Base-by-base conservation (phyloP, 1,140 invertebrate genomes). In the Neotoxoptera formosana region DNA sequence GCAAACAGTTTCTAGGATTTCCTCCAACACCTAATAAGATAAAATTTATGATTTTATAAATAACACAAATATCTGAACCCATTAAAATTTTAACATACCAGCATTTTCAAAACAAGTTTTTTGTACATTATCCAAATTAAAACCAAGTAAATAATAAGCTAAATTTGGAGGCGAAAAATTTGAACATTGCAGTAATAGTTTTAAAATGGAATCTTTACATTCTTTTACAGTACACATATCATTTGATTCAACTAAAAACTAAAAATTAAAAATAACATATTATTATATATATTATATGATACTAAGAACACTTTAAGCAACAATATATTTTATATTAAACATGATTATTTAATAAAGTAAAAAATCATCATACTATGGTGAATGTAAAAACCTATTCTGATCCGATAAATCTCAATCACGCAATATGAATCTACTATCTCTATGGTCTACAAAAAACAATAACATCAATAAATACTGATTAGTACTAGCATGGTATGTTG, bases 71-170 rank as follows among this genome's bases (percentile, higher is more conserved):
- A 1, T 45, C 20, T 47, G 34, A 51, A 76, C 41, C n/a, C 4
- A 84, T 93, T 48, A 45, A 17, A n/a, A 14, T 90, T 60, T 60
- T 25, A 23, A 94, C 48, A 93, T 94, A 95, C 97, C 97, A 53
- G 96, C 96, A 94, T 97, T 96, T 95, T 97, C 96, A 93, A 98
- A 96, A n/a, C 96, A 95, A 8, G 97, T 97, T 94, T 96, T 96
- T 56, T 96, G 96, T 76, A 97, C 96, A 94, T 97, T 96, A 88
- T 96, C 96, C 1, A 98, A 96, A 94, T 98, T 97, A 95, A 98
- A 98, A 7, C 98, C 98, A 1, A 99, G 96, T n/a, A 99, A 95
- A 95, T 97, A 98, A 95, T 98, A 98, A 8, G 98, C 97, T 9
- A 99, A 95, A 95, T 99, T 99, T 20, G 98, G 98, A 47, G 97